Percentiles rank a stretch among this genome's conserved stretches.
Conservation (phyloP, 2,888 invertebrate genomes). For the Drosophila testacea region DNA sequence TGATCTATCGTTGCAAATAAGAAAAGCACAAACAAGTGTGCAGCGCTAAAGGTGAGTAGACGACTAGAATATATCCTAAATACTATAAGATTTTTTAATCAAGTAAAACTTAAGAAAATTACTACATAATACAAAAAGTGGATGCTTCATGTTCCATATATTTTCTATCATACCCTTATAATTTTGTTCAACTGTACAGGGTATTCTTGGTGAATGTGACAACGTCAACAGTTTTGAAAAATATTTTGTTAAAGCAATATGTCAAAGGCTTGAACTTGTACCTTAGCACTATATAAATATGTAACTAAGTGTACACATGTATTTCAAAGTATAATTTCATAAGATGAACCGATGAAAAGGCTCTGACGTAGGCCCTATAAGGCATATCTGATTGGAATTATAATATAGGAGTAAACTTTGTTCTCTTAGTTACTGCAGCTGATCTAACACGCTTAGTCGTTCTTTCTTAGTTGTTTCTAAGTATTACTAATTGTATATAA, state of each 20-base stretch:
- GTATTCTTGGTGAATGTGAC: neutral
- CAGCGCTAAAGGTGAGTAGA: neutral
- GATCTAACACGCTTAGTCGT: neutral
- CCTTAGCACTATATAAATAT: neutral
- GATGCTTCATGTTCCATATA: too few relatives aligned
- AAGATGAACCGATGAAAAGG: neutral
- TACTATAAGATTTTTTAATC: neutral
- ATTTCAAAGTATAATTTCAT: neutral
- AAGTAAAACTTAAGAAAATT: too few relatives aligned
- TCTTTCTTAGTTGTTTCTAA: neutral
- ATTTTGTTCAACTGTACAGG: neutral
- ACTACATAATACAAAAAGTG: too few relatives aligned
- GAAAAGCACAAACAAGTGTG: conserved; percentile 3
- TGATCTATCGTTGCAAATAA: conserved; percentile 4
- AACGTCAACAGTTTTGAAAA: conserved; percentile 12
- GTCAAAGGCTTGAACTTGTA: neutral
- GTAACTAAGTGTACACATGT: neutral
- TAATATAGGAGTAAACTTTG: neutral
- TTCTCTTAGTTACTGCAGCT: neutral
- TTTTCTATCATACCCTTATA: neutral
- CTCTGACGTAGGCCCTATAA: conserved; percentile 1
- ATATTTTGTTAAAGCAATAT: conserved; percentile 4
- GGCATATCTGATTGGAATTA: neutral
- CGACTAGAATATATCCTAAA: neutral
- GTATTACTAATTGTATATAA: conserved; percentile 28